Base-by-base conservation (phyloP, 2,888 invertebrate genomes). In the Leptarthrus brevirostris region DNA sequence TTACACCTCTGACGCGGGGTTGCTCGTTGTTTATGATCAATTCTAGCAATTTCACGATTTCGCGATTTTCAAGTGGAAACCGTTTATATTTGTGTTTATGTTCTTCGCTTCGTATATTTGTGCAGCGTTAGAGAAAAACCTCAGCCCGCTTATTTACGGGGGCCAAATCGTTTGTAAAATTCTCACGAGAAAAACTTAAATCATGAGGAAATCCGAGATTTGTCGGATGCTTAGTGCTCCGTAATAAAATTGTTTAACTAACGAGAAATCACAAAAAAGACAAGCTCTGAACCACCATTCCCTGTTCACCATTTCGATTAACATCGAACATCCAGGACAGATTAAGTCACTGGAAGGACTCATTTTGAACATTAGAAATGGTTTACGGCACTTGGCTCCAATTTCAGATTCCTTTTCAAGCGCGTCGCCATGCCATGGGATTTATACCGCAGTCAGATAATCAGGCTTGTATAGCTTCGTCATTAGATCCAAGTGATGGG, bases 81-180 rank as follows among this genome's bases (percentile, higher is more conserved):
- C 36, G 58, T 58, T 58, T 58, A 58, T 58, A 36, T 58, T 58
- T 58, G 36, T 58, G 58, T 58, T 58, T 58, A 58, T 58, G 36
- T 20, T 58, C 36, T 16, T 3, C 58, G 58, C 58, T 36, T 36
- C 58, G 58, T 58, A 58, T 58, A 58, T 58, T 58, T 58, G 14
- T 58, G 16, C 34, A 36, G 18, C 18, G 22, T 34, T 58, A 58
- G 34, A n/a, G 20, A 58, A 18, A 36, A 36, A 3, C n/a, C 36
- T 26, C 34, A 26, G 30, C 30, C 56, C 34, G 10, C 58, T 16
- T 34, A 58, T 34, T 58, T 36, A 58, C 36, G 58, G 36, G 6
- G 8, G 26, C 34, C 24, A n/a, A 14, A 24, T 22, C 26, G 5
- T 24, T 54, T 24, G 12, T 26, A 56, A 56, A 30, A 26, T 56